Evolutionary conservation across 2,888 invertebrate genomes (phyloP).

Genomic region (Resseliella maxima): DNA sequence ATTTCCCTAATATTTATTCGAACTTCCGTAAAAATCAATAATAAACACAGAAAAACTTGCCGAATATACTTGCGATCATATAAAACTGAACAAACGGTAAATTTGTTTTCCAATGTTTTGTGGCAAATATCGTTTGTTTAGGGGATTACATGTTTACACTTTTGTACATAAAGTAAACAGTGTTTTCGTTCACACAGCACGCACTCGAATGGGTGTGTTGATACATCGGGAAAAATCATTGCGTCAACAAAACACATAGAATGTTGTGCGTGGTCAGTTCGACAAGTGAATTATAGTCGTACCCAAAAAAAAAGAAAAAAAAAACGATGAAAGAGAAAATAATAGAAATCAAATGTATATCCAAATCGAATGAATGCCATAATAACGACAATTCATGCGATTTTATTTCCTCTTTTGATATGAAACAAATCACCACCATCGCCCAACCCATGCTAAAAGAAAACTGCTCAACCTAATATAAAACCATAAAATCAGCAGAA

Average conservation of each 20-base stretch:
- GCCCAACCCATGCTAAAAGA: background rate
- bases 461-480: background rate
- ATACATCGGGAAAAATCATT: background rate
- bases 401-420: slow-evolving; percentile 24
- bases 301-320: background rate
- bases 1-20: background rate
- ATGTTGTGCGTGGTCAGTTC: slow-evolving; percentile 46
- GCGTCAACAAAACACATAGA: background rate
- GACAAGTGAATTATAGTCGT: background rate
- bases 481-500: background rate
- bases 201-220: background rate
- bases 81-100: background rate
- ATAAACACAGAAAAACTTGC: background rate
- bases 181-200: background rate
- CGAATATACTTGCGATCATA: background rate
- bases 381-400: slow-evolving; percentile 33
- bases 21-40: background rate
- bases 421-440: too few species aligned
- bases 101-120: slow-evolving; percentile 34
- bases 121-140: background rate
- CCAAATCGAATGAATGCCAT: background rate
- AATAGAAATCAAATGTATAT: background rate
- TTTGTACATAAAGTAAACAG: slow-evolving; percentile 14
- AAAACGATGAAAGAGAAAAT: too few species aligned
- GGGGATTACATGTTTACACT: slow-evolving; percentile 41